Evolutionary conservation across 2,797 vertebrate species (phyloP), one percentile per base, ranked within the genome.

Genomic region (Triplophysa yarkandensis): DNA sequence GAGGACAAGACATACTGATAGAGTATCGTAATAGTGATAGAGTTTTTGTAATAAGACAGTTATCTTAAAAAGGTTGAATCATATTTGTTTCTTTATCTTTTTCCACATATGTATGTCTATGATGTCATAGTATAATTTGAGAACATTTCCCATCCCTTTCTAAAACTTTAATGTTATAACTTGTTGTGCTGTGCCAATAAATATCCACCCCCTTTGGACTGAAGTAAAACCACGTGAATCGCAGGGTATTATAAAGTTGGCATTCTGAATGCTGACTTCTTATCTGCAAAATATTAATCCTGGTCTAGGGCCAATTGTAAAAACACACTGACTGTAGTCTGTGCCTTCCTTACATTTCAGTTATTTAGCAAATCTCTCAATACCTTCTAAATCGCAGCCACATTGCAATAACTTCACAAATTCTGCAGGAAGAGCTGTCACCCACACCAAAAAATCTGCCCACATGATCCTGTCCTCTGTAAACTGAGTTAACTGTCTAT

Each of bases 391-490:
- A 55, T 27, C 27, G 6, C 19, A 19, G 46, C 46, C 19, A 48
- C 23, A 54, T 9, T 27, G 50, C 50, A 54, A 54, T 27, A 54
- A 27, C 11, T 54, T 54, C 50, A 27, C 39, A 27, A 25, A 54
- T 55, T 28, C 21, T 55, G 14, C 25, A 27, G 28, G 27, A 55
- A 14, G 48, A 52, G 19, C 23, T 23, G 21, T 55, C 52, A 54
- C 52, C 52, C 52, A 54, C 52, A 54, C 52, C 52, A 54, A 54
- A 54, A 23, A 54, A 54, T 54, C 52, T 54, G 52, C 52, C 52
- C 52, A 55, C 52, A 55, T 55, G 23, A 55, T 16, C 52, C 52
- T 14, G 28, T 55, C 52, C 21, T 16, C 52, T 55, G 52, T 17
- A 55, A 27, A 55, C 52, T 6, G 13, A 13, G 27, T 10, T 54